Percentiles rank a stretch among this genome's conserved stretches.
Conservation (phyloP, 2,113 vertebrate species). For the Willisornis vidua region DNA sequence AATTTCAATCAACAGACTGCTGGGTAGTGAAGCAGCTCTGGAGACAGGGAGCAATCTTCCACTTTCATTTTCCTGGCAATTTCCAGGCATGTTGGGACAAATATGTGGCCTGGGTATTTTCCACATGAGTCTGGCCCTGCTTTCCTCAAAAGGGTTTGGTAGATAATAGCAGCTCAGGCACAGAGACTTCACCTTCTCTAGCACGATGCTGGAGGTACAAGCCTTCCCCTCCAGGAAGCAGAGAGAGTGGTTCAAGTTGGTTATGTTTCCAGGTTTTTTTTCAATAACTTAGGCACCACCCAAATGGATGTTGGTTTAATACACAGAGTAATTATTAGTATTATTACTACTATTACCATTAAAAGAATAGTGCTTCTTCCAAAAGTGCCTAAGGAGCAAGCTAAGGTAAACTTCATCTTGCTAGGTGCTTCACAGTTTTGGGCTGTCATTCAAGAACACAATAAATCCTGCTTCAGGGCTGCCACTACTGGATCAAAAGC, state of each 20-base stretch:
- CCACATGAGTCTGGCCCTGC: background rate
- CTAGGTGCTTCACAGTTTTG: background rate
- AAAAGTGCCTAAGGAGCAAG: constrained; percentile 27
- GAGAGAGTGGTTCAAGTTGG: background rate
- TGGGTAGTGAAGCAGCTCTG: background rate
- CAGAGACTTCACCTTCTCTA: background rate
- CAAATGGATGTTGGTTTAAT: constrained; percentile 8
- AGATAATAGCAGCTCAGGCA: background rate
- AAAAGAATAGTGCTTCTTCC: background rate
- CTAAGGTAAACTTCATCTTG: constrained; percentile 3
- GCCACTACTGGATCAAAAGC: constrained; percentile 28
- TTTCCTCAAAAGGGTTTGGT: background rate
- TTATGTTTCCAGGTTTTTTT: constrained; percentile 8
- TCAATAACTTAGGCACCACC: background rate
- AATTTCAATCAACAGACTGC: background rate
- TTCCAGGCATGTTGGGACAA: background rate
- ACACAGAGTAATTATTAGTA: background rate
- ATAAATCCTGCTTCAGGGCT: constrained; percentile 39
- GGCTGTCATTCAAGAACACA: constrained; percentile 6
- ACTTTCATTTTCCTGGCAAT: background rate
- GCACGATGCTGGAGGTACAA: background rate
- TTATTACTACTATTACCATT: constrained; percentile 26
- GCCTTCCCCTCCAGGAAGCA: background rate
- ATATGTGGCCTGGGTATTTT: background rate
- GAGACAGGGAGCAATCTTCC: background rate